Percentiles rank a stretch among this genome's conserved stretches.
phyloP scores from a whole-genome alignment of 2,113 vertebrate genomes.

The Microtus pennsylvanicus region DNA sequence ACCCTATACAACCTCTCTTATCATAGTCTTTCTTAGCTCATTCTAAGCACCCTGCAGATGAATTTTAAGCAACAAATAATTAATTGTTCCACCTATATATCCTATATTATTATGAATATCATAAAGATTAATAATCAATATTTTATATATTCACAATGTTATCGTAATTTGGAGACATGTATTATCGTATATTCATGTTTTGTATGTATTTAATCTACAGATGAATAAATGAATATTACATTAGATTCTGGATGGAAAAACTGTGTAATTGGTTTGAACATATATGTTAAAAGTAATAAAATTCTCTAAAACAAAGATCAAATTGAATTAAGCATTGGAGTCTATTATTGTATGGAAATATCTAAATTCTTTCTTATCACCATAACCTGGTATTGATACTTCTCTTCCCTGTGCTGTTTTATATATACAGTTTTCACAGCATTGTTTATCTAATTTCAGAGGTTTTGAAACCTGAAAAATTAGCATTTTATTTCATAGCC shows the following conservation, averaged over 20 bases:
- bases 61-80: background rate
- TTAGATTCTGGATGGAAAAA: background rate
- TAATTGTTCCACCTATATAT: accelerated
- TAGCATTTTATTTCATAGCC: background rate
- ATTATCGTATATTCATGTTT: background rate
- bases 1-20: background rate
- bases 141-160: background rate
- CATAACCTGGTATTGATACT: accelerated
- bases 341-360: background rate
- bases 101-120: background rate
- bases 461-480: background rate
- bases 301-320: background rate
- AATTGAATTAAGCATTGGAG: background rate
- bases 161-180: background rate
- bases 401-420: background rate
- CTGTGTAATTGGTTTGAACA: background rate
- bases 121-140: background rate
- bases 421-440: background rate
- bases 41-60: background rate
- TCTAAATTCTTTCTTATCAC: background rate
- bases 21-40: background rate
- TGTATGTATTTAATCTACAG: background rate
- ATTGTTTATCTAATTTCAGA: background rate
- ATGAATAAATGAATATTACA: background rate
- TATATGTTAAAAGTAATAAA: background rate